A percentile compares a stretch with the other conserved stretches of the same genome.
These are phyloP conservation scores for Euphysa ruthae DNA, from an alignment of 30 jellyfish, hydroid and myxozoan genomes.

Conservation along the genomic window DNA sequence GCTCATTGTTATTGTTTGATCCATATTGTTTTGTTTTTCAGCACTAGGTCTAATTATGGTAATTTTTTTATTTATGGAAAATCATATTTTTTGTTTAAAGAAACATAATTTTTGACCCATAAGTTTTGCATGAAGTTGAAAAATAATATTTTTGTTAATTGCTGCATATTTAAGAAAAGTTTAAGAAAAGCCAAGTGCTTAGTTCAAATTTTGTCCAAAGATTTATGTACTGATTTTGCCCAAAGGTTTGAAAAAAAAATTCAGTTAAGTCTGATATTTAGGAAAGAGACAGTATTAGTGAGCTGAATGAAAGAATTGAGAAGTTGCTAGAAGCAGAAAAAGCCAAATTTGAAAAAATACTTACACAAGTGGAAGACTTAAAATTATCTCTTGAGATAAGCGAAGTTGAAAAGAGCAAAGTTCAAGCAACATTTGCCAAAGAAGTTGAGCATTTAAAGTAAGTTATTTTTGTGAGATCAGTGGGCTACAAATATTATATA, in stretches of 20 bases:
- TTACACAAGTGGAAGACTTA: not conserved
- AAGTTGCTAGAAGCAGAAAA: slow-evolving; percentile 6
- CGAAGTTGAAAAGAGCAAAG: slow-evolving; percentile 10
- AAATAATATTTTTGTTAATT: not conserved
- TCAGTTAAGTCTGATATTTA: not conserved
- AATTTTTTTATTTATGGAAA: too few species aligned
- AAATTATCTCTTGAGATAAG: not conserved
- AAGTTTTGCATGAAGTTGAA: not conserved
- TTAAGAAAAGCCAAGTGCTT: not conserved
- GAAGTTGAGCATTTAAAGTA: not conserved
- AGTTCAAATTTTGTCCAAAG: too few species aligned
- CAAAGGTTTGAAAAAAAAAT: too few species aligned
- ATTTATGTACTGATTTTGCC: too few species aligned
- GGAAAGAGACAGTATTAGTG: slow-evolving; percentile 2
- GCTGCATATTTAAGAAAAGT: not conserved
- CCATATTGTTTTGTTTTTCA: too few species aligned
- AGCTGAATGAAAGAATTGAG: not conserved
- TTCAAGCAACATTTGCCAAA: not conserved
- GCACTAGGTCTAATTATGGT: too few species aligned
- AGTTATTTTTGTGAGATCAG: too few species aligned
- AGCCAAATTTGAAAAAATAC: not conserved
- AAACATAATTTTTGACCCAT: not conserved
- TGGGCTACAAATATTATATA: too few species aligned
- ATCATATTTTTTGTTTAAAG: too few species aligned
- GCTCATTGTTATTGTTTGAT: too few species aligned